Base-by-base conservation (phyloP, 2,888 invertebrate genomes). In the Diadegma fenestrale region DNA sequence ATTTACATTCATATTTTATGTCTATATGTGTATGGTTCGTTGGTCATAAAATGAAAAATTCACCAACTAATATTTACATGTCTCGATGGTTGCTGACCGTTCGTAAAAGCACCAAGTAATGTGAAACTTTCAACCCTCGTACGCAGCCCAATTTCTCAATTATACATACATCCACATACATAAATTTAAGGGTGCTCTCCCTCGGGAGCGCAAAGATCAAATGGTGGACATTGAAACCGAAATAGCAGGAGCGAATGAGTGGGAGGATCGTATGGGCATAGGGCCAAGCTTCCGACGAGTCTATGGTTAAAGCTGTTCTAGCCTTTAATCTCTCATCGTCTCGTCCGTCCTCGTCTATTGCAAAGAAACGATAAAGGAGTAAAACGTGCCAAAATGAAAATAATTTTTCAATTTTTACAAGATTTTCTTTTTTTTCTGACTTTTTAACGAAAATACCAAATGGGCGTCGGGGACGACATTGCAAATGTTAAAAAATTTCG, bases 11-110 rank as follows among this genome's bases (percentile, higher is more conserved):
- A 58, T 58, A 58, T 58, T 58, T 58, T 58, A 58, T 58, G n/a
- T 64, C 37, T 37, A 30, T 48, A 48, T 45, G n/a, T 41, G 26
- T 63, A 63, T 41, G 64, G 54, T 82, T 73, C 26, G 19, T 33
- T 43, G 26, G 45, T 26, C 22, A 19, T 83, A 61, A 84, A 85
- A 82, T 75, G 75, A 80, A 85, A 69, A 64, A 83, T 81, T 75
- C 75, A 71, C 71, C 45, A 79, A 72, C 77, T 76, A 73, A 73
- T 87, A 89, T 89, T 88, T 88, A 89, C 88, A 88, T 87, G 88
- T 86, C 84, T 87, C 86, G 84, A 68, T 85, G 80, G 82, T 64
- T 68, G 68, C 86, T 76, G 84, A 72, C 78, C 83, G 82, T 82
- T 87, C 87, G 86, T 87, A 88, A 88, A 89, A 85, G 87, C 86